These are phyloP conservation scores for Aulostomus chinensis DNA, from an alignment of 2,797 vertebrate species.

Conservation along the genomic window DNA sequence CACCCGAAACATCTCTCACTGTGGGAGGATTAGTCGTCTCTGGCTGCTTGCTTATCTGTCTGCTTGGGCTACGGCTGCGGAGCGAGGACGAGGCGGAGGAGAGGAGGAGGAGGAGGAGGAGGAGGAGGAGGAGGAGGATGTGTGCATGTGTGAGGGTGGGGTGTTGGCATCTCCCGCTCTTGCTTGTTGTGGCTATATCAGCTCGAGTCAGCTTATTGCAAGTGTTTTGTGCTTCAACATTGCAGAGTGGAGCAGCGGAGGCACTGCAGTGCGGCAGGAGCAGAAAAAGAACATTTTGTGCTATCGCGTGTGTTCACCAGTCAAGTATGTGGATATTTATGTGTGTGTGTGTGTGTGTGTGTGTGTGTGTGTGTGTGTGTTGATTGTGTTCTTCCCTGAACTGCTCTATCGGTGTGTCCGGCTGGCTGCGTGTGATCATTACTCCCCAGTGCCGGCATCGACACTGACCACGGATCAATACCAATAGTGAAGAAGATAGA, in stretches of 20 bases:
- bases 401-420: slow-evolving; percentile 15
- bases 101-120: slow-evolving; percentile 2
- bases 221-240: slow-evolving; percentile 6
- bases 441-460: slow-evolving; percentile 52
- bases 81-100: slow-evolving; percentile 24
- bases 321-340: slow-evolving; percentile 10
- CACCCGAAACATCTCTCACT: slow-evolving; percentile 52
- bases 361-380: slow-evolving; percentile 2
- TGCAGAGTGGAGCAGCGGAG: slow-evolving; percentile 16
- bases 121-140: slow-evolving; percentile 22
- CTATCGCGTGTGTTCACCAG: not conserved
- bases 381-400: slow-evolving; percentile 14
- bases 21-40: slow-evolving; percentile 82
- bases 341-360: slow-evolving; percentile 3
- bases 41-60: slow-evolving; percentile 82
- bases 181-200: slow-evolving; percentile 52
- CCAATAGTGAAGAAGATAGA: slow-evolving; percentile 59
- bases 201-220: slow-evolving; percentile 44
- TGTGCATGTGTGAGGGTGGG: slow-evolving; percentile 23
- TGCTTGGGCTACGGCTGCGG: slow-evolving; percentile 63
- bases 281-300: slow-evolving; percentile 38
- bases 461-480: slow-evolving; percentile 71
- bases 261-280: slow-evolving; percentile 44
- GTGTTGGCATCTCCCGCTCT: slow-evolving; percentile 40
- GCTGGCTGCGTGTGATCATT: slow-evolving; percentile 50